Percentiles rank a stretch among this genome's conserved stretches.
Conservation (phyloP, 2,113 vertebrate species). For the Melanerpes formicivorus region DNA sequence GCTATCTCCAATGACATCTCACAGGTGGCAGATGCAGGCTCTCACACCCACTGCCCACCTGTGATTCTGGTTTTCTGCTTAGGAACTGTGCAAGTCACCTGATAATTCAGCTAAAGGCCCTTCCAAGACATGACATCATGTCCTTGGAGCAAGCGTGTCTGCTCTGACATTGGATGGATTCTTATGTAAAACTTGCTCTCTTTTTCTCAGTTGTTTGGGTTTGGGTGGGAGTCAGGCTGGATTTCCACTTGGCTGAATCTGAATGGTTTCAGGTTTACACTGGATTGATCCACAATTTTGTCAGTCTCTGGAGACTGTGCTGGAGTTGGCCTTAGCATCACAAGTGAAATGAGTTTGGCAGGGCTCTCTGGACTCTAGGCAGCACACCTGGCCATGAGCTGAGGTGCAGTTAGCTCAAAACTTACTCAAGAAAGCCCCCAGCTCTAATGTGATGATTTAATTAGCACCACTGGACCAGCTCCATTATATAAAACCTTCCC, state of each 20-base stretch:
- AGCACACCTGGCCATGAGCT: slow-evolving; percentile 11
- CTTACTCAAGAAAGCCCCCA: slow-evolving; percentile 47
- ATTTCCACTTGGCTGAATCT: slow-evolving; percentile 61
- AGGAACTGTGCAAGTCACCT: slow-evolving; percentile 46
- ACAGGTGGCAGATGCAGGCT: slow-evolving; percentile 4
- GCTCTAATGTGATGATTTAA: slow-evolving; percentile 61
- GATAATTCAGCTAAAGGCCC: slow-evolving; percentile 54
- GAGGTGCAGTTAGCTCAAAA: slow-evolving; percentile 10
- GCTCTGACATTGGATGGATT: slow-evolving; percentile 39
- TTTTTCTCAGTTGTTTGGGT: slow-evolving; percentile 49
- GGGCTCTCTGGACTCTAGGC: slow-evolving; percentile 21
- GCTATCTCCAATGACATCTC: background rate
- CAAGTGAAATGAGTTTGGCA: slow-evolving; percentile 60
- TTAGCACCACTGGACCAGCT: slow-evolving; percentile 44
- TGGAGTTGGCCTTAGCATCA: slow-evolving; percentile 20
- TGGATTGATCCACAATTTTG: slow-evolving; percentile 27
- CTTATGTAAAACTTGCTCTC: slow-evolving; percentile 47
- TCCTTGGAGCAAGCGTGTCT: slow-evolving; percentile 39
- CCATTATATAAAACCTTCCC: slow-evolving; percentile 14
- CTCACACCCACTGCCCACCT: slow-evolving; percentile 54
- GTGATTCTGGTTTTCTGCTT: slow-evolving; percentile 54
- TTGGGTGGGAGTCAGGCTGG: slow-evolving; percentile 43
- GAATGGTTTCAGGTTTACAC: slow-evolving; percentile 43
- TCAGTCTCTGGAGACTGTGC: slow-evolving; percentile 10
- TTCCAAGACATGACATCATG: slow-evolving; percentile 61